Base-by-base conservation (phyloP, 2,888 invertebrate species). In the Orthosia incerta region DNA sequence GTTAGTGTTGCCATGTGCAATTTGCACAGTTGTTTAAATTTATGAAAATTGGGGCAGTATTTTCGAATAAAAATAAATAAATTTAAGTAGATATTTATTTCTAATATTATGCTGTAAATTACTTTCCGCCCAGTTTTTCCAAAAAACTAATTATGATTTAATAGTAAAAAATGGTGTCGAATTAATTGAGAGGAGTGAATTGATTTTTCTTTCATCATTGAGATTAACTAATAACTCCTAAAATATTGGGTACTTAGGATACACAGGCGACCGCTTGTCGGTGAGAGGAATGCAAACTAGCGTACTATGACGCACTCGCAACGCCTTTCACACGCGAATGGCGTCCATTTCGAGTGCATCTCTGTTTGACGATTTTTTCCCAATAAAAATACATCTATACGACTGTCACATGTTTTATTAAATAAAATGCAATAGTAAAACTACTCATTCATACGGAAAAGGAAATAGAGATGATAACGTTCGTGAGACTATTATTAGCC, bases 211-310 rank as follows among this genome's bases (percentile, higher is more conserved):
- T 39, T n/a, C 0, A 59, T 74, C 16, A 26, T 4, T n/a, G 23
- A 12, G 4, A 51, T 45, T 31, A 20, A 56, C n/a, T 4, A 45
- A 9, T 56, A 56, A 50, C 9, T 65, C 4, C 4, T 15, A 13
- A 48, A 5, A 46, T 45, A 12, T 46, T 23, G 26, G 16, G 39
- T 39, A 39, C 39, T 39, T 9, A 9, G 39, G 39, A 39, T 39
- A 39, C 75, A 79, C 74, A 50, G 73, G 45, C 59, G 62, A 62
- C 60, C 51, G 81, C 59, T 80, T 76, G 67, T 76, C 85, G 86
- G 91, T 91, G 93, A 94, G 94, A 94, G 93, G 94, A 94, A 95
- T 95, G 93, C 92, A 90, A 95, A 93, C 91, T 85, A 92, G 86
- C 84, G 79, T 72, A 56, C 31, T 26, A 80, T 83, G 79, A 75